These are phyloP conservation scores for Achroia grisella DNA, from an alignment of 1,140 invertebrate species.

Conservation along the genomic window DNA sequence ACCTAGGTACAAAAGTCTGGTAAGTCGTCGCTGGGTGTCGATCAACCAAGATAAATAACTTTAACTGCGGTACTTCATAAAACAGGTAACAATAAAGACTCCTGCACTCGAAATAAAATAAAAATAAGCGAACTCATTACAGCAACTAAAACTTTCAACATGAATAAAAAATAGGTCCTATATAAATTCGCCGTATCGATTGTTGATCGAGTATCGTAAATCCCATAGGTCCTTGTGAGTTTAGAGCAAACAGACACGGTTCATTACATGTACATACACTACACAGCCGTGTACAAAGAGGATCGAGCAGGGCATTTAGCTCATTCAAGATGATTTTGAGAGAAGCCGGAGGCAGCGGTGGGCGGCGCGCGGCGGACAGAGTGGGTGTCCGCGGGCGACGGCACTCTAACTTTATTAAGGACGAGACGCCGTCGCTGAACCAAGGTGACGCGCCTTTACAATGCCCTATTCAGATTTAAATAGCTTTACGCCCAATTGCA, in stretches of 20 bases:
- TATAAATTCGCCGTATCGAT: too few species aligned
- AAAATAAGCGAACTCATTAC: too few species aligned
- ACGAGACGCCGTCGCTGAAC: conserved; percentile 53
- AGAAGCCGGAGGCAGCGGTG: conserved; percentile 22
- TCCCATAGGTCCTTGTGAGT: conserved; percentile 9
- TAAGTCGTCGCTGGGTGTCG: too few species aligned
- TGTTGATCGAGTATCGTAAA: too few species aligned
- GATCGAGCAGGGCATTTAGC: conserved; percentile 27
- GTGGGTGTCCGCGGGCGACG: conserved; percentile 36
- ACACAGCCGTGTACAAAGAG: conserved; percentile 23
- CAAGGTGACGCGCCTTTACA: conserved; percentile 68
- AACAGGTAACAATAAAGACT: too few species aligned
- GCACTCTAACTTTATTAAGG: conserved; percentile 66
- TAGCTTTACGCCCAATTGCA: conserved; percentile 71
- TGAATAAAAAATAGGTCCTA: too few species aligned
- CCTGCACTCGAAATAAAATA: too few species aligned
- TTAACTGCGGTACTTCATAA: too few species aligned
- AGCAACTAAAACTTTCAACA: too few species aligned
- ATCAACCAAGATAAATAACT: too few species aligned
- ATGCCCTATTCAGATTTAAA: conserved; percentile 72
- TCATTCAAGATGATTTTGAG: conserved; percentile 33
- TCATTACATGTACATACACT: conserved; percentile 16
- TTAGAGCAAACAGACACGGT: conserved; percentile 15
- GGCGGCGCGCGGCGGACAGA: conserved; percentile 20
- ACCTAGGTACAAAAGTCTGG: too few species aligned